These are phyloP conservation scores for Corapipo altera DNA, from an alignment of 2,113 vertebrate genomes.

Conservation along the genomic window DNA sequence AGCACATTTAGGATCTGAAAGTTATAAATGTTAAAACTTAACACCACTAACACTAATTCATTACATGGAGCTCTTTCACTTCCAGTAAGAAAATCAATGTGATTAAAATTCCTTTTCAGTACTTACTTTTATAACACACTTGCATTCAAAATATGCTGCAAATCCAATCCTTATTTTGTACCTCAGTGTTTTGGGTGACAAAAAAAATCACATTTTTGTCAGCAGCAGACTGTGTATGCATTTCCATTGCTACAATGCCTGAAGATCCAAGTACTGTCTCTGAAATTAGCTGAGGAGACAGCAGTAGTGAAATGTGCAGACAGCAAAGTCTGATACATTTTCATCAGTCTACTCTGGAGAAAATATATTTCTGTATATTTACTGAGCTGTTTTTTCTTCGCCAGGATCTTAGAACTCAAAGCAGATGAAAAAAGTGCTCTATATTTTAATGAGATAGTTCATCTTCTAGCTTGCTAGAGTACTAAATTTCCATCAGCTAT, in stretches of 20 bases:
- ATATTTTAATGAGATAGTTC: conserved; percentile 1
- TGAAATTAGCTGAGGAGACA: conserved; percentile 28
- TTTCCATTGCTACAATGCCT: not conserved
- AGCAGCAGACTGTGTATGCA: not conserved
- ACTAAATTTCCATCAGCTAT: not conserved
- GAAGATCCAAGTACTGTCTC: conserved; percentile 11
- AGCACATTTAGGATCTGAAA: not conserved
- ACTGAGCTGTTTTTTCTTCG: not conserved
- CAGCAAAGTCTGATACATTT: conserved; percentile 22
- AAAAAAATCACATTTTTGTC: conserved; percentile 53
- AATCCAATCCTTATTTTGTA: conserved; percentile 29
- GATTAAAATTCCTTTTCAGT: conserved; percentile 56
- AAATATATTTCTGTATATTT: not conserved
- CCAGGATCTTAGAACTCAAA: not conserved
- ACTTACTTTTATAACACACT: conserved; percentile 26
- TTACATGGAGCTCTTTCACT: not conserved
- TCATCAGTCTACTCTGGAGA: conserved; percentile 8
- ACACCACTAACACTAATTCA: conserved; percentile 31
- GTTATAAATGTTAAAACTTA: conserved; percentile 5
- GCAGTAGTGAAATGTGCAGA: conserved; percentile 8
- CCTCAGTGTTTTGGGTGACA: not conserved
- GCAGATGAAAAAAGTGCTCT: not conserved
- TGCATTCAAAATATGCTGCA: conserved; percentile 17
- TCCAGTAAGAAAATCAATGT: conserved; percentile 55
- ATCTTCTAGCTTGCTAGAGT: not conserved